Conservation (phyloP, 2,113 vertebrate genomes). For the Opisthocomus hoazin region DNA sequence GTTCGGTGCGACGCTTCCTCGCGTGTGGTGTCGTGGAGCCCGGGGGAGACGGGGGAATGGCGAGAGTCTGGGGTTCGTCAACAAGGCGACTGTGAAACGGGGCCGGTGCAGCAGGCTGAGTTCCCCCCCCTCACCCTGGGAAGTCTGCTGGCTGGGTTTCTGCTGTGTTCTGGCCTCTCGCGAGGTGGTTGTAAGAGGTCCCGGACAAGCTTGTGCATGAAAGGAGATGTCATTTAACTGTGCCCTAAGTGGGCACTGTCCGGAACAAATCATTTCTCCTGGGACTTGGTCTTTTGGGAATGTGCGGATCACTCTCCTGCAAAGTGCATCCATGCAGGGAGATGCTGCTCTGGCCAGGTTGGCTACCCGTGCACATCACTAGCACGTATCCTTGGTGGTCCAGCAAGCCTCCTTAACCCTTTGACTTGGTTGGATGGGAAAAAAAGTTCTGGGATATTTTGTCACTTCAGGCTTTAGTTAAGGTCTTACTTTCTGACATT, state of each 20-base stretch:
- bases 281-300: neutral
- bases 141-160: neutral
- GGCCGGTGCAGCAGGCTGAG: neutral
- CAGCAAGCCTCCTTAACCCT: neutral
- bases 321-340: neutral
- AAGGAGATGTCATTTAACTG: neutral
- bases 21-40: rapidly evolving
- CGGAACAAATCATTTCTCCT: neutral
- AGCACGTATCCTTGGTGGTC: neutral
- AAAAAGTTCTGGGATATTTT: neutral
- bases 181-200: rapidly evolving
- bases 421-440: neutral
- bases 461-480: neutral
- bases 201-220: neutral
- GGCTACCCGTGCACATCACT: neutral
- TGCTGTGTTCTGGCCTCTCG: neutral
- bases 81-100: neutral
- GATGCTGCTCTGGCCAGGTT: neutral
- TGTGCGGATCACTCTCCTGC: neutral
- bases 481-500: neutral
- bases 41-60: rapidly evolving
- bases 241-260: too few relatives aligned
- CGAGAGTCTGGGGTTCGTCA: neutral
- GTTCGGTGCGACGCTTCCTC: neutral
- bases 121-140: neutral